These are phyloP conservation scores for Intellagama lesueurii DNA, from an alignment of 2,797 vertebrate species.

Conservation along the genomic window DNA sequence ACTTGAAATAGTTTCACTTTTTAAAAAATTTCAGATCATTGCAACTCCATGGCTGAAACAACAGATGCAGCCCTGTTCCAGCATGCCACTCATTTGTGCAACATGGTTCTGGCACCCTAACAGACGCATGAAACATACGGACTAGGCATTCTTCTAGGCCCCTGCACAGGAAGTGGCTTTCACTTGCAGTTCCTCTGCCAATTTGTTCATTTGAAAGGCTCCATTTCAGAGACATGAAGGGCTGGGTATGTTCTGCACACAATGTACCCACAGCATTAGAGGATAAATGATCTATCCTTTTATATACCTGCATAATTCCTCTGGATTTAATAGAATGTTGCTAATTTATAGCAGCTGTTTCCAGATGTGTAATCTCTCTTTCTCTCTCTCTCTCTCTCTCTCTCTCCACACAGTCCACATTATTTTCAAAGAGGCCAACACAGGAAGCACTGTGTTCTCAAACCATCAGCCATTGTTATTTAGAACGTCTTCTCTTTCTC, in stretches of 20 bases:
- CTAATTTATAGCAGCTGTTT: conserved; percentile 40
- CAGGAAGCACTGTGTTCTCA: not conserved
- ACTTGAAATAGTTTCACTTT: too few species aligned
- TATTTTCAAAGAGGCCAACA: not conserved
- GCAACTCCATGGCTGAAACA: not conserved
- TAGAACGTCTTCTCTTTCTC: conserved; percentile 12
- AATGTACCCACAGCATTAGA: conserved; percentile 1
- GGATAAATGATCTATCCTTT: conserved; percentile 18
- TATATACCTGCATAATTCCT: conserved; percentile 36
- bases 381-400: not conserved
- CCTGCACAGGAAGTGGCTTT: conserved; percentile 37
- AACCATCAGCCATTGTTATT: not conserved
- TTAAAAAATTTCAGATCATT: not conserved
- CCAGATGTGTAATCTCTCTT: conserved; percentile 30
- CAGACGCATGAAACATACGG: not conserved
- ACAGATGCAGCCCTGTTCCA: not conserved
- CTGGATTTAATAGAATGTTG: conserved; percentile 17
- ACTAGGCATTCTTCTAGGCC: not conserved
- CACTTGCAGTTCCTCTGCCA: conserved; percentile 25
- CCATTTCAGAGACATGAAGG: conserved; percentile 31
- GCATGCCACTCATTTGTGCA: not conserved
- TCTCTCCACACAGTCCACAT: not conserved
- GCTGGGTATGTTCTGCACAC: conserved; percentile 36
- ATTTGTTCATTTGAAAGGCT: conserved; percentile 37
- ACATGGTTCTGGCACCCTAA: not conserved